phyloP scores from a whole-genome alignment of 2,888 invertebrate species.

The Tupiocoris notatus region DNA sequence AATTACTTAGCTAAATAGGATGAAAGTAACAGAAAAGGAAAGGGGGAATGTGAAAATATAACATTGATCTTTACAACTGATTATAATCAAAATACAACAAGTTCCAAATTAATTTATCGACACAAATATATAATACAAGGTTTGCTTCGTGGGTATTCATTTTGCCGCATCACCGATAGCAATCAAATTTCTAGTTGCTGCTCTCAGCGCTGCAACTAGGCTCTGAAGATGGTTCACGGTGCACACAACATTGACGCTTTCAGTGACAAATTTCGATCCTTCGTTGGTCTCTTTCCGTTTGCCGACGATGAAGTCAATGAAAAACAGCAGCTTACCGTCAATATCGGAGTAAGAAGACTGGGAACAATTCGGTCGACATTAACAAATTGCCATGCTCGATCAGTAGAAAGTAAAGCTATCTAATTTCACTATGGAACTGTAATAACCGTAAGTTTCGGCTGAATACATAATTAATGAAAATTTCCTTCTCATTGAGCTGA shows the following conservation, averaged over 20 bases:
- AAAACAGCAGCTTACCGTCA: slow-evolving; percentile 43
- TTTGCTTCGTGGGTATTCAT: too few species aligned
- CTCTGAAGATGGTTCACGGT: slow-evolving; percentile 46
- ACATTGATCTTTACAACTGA: too few species aligned
- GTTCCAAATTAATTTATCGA: too few species aligned
- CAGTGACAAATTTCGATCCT: slow-evolving; percentile 2
- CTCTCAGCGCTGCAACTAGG: slow-evolving; percentile 44
- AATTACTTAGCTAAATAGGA: too few species aligned
- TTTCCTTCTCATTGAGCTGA: too few species aligned
- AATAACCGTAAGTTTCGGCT: too few species aligned
- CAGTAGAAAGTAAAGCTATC: not conserved
- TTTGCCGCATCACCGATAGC: slow-evolving; percentile 34
- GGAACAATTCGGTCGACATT: not conserved
- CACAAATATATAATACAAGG: too few species aligned
- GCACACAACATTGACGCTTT: slow-evolving; percentile 39
- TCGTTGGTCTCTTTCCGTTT: not conserved
- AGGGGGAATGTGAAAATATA: too few species aligned
- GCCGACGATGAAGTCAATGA: slow-evolving; percentile 39
- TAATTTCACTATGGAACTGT: too few species aligned
- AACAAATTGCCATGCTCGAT: not conserved
- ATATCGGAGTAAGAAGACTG: slow-evolving; percentile 46
- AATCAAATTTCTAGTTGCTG: slow-evolving; percentile 43
- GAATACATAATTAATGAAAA: too few species aligned
- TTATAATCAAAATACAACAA: too few species aligned
- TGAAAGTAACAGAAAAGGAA: too few species aligned